These are phyloP conservation scores for Julus scandinavius DNA, from an alignment of 2,888 invertebrate genomes.

Conservation along the genomic window DNA sequence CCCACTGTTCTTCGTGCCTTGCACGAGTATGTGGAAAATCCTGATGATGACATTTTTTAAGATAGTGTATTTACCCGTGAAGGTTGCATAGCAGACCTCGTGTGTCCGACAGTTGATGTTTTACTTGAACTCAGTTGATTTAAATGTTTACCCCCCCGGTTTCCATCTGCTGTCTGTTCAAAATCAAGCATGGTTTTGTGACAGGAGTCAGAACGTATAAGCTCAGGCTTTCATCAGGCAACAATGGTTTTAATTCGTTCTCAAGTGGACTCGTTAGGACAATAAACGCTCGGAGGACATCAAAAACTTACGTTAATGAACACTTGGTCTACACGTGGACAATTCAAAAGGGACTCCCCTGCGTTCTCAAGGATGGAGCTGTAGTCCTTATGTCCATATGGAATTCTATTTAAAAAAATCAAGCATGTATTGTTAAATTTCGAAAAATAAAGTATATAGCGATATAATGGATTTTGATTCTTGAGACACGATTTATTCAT, in stretches of 20 bases:
- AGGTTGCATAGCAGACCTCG: background rate
- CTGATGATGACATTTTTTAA: too few relatives aligned
- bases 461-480: too few relatives aligned
- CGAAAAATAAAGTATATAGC: too few relatives aligned
- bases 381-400: too few relatives aligned
- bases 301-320: background rate
- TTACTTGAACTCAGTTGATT: background rate
- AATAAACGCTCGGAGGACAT: background rate
- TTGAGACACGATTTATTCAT: too few relatives aligned
- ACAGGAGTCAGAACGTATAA: background rate
- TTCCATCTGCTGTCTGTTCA: background rate
- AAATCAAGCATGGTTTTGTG: background rate
- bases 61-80: background rate
- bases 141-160: background rate
- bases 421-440: too few relatives aligned
- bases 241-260: background rate
- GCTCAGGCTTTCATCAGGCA: background rate
- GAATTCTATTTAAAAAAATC: too few relatives aligned
- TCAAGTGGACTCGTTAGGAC: background rate
- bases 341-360: background rate
- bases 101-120: background rate
- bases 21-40: background rate
- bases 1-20: background rate
- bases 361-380: background rate
- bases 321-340: background rate